Conservation (phyloP, 2,113 vertebrate species). For the Neopipo cinnamomea region DNA sequence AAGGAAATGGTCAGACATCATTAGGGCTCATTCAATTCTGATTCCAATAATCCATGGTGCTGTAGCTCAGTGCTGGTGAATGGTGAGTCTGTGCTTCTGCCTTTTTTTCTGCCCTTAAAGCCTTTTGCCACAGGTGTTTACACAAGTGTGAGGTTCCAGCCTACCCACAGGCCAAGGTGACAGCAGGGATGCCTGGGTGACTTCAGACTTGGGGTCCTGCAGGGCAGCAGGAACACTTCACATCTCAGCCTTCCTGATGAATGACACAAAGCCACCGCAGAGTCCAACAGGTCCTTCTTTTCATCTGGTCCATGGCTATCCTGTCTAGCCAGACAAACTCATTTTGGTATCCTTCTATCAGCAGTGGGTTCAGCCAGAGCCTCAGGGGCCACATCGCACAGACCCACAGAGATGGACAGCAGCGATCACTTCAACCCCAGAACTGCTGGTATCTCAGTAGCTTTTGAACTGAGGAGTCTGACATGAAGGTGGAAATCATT, state of each 20-base stretch:
- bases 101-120: neutral
- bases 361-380: neutral
- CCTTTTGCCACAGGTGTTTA: neutral
- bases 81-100: neutral
- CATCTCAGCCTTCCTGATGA: neutral
- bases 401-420: neutral
- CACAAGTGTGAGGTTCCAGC: neutral
- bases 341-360: neutral
- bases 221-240: neutral
- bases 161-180: neutral
- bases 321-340: neutral
- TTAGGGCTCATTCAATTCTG: accelerated
- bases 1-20: neutral
- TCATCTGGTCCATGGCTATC: too few species aligned
- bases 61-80: accelerated
- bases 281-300: neutral
- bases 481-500: neutral
- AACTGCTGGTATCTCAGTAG: neutral
- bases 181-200: neutral
- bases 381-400: neutral
- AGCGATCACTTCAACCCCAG: neutral
- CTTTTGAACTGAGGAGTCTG: neutral
- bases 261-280: neutral
- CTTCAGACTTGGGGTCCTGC: neutral
- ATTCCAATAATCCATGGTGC: neutral